Conservation (phyloP, 2,113 vertebrate genomes). For the Meleagris gallopavo region DNA sequence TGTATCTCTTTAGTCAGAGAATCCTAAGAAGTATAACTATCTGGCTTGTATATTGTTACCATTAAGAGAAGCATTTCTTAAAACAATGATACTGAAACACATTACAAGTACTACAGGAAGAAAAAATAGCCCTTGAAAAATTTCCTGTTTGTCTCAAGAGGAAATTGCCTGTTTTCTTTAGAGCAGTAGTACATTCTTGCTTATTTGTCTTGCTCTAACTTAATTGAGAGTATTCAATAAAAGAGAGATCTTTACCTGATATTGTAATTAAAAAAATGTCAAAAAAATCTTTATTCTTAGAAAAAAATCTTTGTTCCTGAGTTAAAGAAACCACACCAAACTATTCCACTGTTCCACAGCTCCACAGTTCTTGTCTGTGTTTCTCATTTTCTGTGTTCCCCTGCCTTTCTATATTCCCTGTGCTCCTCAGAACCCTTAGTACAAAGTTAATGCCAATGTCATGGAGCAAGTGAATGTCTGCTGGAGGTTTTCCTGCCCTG, state of each 20-base stretch:
- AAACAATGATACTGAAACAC: not conserved
- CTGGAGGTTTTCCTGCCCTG: not conserved
- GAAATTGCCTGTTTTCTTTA: constrained; percentile 49
- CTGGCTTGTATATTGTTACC: not conserved
- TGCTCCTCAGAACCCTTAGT: not conserved
- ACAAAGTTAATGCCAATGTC: not conserved
- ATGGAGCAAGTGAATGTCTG: not conserved
- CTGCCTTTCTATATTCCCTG: not conserved
- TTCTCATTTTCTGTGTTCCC: not conserved
- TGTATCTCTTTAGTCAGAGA: not conserved
- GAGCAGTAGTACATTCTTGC: not conserved
- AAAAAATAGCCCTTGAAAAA: constrained; percentile 31
- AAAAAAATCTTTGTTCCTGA: not conserved
- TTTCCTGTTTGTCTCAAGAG: constrained; percentile 52
- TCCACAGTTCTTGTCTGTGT: not conserved
- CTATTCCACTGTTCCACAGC: not conserved
- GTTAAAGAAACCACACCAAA: not conserved
- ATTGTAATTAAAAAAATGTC: not conserved
- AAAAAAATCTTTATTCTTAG: not conserved
- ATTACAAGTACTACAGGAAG: constrained; percentile 17
- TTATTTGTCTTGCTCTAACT: not conserved
- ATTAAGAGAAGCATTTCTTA: not conserved
- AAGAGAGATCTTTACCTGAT: not conserved
- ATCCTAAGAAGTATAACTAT: not conserved
- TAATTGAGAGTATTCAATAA: not conserved